Conservation (phyloP, 2,113 vertebrate genomes). For the Austrofundulus limnaeus region DNA sequence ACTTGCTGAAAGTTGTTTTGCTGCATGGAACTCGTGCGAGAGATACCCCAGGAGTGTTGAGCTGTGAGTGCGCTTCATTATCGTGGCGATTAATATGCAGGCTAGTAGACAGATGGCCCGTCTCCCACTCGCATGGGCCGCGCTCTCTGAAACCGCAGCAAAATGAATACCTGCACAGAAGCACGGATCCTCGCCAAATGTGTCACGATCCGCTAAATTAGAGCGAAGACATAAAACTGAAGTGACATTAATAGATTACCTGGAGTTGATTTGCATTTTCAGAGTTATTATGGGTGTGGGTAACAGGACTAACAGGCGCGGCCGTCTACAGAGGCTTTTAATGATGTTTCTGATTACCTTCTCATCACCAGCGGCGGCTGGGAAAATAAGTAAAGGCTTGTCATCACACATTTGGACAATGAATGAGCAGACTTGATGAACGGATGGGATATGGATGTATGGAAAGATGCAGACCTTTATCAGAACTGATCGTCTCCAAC, state of each 20-base stretch:
- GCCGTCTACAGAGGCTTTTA: conserved; percentile 62
- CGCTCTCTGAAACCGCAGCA: conserved; percentile 58
- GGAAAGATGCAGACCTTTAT: conserved; percentile 57
- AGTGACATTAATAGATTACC: conserved; percentile 83
- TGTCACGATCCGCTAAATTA: conserved; percentile 78
- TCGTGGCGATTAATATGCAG: conserved; percentile 74
- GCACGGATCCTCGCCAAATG: conserved; percentile 60
- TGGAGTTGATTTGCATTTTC: conserved; percentile 79
- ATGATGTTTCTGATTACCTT: conserved; percentile 79
- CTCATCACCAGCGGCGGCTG: conserved; percentile 69
- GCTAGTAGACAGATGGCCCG: conserved; percentile 75
- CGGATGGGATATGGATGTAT: conserved; percentile 45
- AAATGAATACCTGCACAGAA: conserved; percentile 69
- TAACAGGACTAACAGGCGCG: conserved; percentile 70
- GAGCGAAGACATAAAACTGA: conserved; percentile 75
- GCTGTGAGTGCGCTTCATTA: conserved; percentile 72
- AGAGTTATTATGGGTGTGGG: conserved; percentile 69
- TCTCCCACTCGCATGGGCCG: conserved; percentile 51
- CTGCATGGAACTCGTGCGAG: conserved; percentile 33
- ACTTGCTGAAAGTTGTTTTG: conserved; percentile 72
- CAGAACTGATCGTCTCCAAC: conserved; percentile 29
- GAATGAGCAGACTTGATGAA: conserved; percentile 71
- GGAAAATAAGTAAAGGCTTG: conserved; percentile 73
- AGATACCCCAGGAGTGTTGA: conserved; percentile 53
- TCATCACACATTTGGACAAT: conserved; percentile 69